Base-by-base conservation (phyloP, 2,888 invertebrate genomes). In the Punctoribates punctum region DNA sequence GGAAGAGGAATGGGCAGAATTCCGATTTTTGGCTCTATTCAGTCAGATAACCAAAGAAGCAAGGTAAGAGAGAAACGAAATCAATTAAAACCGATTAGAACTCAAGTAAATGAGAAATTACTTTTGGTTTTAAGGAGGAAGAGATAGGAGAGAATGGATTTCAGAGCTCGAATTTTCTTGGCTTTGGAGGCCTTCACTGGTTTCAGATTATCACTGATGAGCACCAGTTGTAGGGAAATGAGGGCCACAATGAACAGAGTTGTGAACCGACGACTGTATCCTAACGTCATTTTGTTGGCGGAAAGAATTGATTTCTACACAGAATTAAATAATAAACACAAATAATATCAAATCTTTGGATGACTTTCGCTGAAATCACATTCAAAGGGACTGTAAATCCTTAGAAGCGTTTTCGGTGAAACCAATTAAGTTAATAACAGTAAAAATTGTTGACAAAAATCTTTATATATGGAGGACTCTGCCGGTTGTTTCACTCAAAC, bases 1-100 rank as follows among this genome's bases (percentile, higher is more conserved):
- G 75, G 75, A 17, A 75, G n/a, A 27, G 75, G 75, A 57, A 75
- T 75, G 15, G 75, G 75, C 1, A 75, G 23, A 72, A 75, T 42
- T 29, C 75, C 75, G 23, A 75, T 23, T n/a, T 67, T 70, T 17
- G 75, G 75, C 54, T 75, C 75, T 75, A 25, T 11, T 29, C n/a
- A 20, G 3, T 29, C 4, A 73, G 34, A 5, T n/a, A n/a, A n/a
- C n/a, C n/a, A n/a, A n/a, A n/a, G n/a, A n/a, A 34, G 34, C 34
- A 34, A 34, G 34, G 34, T 34, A 8, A 20, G 13, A 38, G 15
- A 5, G 34, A 29, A 38, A 34, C 17, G 8, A 34, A 34, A 27
- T 1, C 2, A 27, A 67, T 29, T 29, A 60, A 15, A 29, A 38
- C n/a, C 3, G 2, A 13, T 38, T 38, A 29, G 15, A 20, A 1